Base-by-base conservation (phyloP, 2,113 vertebrate genomes). In the Corythaixoides concolor region DNA sequence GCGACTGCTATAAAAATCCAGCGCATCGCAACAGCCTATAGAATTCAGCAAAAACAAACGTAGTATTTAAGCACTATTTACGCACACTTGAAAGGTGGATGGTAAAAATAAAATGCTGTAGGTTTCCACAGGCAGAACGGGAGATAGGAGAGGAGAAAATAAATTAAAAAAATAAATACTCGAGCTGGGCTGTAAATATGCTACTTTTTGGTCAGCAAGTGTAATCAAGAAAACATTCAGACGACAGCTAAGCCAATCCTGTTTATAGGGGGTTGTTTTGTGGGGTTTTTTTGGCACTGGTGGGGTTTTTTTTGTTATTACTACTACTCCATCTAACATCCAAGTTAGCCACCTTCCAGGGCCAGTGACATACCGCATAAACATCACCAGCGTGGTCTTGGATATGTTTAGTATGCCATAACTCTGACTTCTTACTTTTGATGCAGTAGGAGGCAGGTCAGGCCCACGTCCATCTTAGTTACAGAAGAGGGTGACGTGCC, bases 251-350 rank as follows among this genome's bases (percentile, higher is more conserved):
- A 64, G 30, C 24, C 35, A 64, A 9, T 21, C 35, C 27, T 3
- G 0, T 33, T 76, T 52, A 12, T 5, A 12, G 1, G 3, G 10
- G 15, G 10, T 1, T 45, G 12, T 5, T 33, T 32, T 33, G 9
- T 15, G 2, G 30, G 20, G 2, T 4, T 52, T 27, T 56, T 33
- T 49, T 49, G 49, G 19, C 23, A 15, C 21, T 21, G 49, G 41
- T 55, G 28, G 53, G 12, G 19, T 5, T 47, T 23, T 26, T n/a
- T 26, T 69, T 20, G 43, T 22, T 22, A 22, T 24, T 77, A 35
- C 8, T 50, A 20, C 3, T 22, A 20, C 15, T 64, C 8, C 20
- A 59, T 49, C 14, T 28, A 23, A 39, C 3, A 62, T 0, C 9
- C 43, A 73, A 33, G 26, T 35, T 20, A 85, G 47, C 17, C 58